phyloP scores from a whole-genome alignment of 92 coral and sea anemone genomes.

The Parazoanthus atlanticus region DNA sequence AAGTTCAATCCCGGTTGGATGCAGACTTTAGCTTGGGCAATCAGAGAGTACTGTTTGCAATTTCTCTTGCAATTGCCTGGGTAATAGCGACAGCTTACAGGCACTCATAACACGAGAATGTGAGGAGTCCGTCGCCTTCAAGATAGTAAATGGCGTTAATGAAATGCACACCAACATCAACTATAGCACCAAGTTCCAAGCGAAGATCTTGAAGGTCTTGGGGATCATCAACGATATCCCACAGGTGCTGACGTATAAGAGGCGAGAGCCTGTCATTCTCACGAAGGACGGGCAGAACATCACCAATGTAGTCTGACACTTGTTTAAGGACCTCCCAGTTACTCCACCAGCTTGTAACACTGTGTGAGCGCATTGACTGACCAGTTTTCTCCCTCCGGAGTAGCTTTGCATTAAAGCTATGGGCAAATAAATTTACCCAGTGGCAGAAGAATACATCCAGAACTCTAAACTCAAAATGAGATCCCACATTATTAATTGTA shows the following conservation, averaged over 20 bases:
- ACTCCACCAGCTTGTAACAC: constrained; percentile 36
- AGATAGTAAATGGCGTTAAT: no score
- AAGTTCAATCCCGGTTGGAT: no score
- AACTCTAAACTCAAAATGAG: constrained; percentile 34
- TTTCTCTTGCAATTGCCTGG: neutral
- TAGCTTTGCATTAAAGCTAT: constrained; percentile 1
- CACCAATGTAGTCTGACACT: constrained; percentile 19
- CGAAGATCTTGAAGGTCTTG: neutral
- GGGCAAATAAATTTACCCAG: constrained; percentile 24
- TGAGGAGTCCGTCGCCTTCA: neutral
- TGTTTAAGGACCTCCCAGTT: constrained; percentile 27
- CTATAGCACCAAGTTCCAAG: neutral
- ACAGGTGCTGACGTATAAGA: neutral
- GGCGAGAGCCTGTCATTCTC: neutral
- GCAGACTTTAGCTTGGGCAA: neutral
- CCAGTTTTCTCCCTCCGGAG: constrained; percentile 29
- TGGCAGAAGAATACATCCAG: constrained; percentile 13
- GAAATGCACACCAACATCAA: neutral
- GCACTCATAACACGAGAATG: constrained; percentile 36
- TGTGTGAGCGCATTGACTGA: constrained; percentile 11
- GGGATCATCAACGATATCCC: neutral
- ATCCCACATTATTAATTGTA: constrained; percentile 32
- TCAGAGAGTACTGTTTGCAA: neutral
- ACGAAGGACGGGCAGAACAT: neutral
- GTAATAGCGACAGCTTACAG: neutral